phyloP scores from a whole-genome alignment of 2,797 vertebrate genomes.

The Sebastes diploproa region DNA sequence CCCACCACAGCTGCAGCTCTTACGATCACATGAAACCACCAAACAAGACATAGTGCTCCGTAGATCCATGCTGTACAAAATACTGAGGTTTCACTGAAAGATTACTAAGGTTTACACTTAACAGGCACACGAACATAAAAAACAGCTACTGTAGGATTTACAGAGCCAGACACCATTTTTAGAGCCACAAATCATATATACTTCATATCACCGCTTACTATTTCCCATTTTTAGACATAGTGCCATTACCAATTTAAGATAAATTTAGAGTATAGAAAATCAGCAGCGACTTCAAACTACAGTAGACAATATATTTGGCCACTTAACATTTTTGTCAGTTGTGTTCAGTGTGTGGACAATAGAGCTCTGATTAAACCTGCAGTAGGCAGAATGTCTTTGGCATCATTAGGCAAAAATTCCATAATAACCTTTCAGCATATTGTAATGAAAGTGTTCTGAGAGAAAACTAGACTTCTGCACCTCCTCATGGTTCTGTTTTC shows the following conservation, averaged over 20 bases:
- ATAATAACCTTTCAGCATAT: no score
- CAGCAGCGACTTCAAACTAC: neutral
- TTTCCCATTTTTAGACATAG: neutral
- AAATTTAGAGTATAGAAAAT: neutral
- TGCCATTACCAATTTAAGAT: neutral
- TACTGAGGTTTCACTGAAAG: neutral
- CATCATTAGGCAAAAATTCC: no score
- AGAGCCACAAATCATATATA: neutral
- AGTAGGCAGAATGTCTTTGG: no score
- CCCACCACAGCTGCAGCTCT: neutral
- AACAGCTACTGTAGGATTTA: neutral
- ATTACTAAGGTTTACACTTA: neutral
- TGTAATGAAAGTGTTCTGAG: rapidly evolving
- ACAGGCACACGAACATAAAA: neutral
- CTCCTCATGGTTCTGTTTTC: no score
- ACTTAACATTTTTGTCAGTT: neutral
- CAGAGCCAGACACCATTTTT: neutral
- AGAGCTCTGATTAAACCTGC: rapidly evolving
- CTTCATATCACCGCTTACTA: neutral
- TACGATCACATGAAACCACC: neutral
- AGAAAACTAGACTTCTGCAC: no score
- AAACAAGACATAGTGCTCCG: neutral
- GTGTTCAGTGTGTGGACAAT: neutral
- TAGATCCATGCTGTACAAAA: conserved; percentile 1
- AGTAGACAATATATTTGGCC: neutral